Conservation (phyloP, 2,797 vertebrate genomes). For the Hirundo rustica region DNA sequence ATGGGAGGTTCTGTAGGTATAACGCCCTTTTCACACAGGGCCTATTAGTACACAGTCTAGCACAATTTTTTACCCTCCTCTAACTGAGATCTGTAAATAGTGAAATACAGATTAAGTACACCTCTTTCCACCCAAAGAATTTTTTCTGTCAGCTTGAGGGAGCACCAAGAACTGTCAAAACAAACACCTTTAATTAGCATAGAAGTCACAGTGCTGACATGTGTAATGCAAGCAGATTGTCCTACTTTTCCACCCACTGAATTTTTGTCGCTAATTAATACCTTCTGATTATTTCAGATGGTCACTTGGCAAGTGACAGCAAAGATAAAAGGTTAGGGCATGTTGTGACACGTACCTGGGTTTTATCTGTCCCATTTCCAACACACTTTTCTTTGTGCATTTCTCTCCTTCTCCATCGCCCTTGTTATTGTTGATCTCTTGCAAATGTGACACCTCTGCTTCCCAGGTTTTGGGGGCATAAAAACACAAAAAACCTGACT, state of each 20-base stretch:
- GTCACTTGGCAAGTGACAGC: slow-evolving; percentile 6
- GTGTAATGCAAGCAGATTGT: not conserved
- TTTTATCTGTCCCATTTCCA: not conserved
- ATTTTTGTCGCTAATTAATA: slow-evolving; percentile 36
- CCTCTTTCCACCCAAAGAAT: not conserved
- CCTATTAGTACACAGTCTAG: not conserved
- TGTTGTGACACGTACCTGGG: rapidly evolving
- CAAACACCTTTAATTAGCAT: not conserved
- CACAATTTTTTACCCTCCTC: not conserved
- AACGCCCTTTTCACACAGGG: not conserved
- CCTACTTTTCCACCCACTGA: slow-evolving; percentile 33
- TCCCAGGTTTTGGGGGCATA: not conserved
- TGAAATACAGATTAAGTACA: not conserved
- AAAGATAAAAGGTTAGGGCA: not conserved
- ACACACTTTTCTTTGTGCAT: not conserved
- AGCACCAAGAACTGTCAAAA: not conserved
- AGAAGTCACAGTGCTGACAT: not conserved
- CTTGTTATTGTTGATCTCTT: not conserved
- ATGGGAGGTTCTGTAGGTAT: not conserved
- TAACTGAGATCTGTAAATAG: not conserved
- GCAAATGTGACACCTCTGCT: not conserved
- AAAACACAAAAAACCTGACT: not conserved
- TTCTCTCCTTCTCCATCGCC: not conserved
- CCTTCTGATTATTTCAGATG: slow-evolving; percentile 7
- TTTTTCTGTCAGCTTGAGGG: not conserved